Base-by-base conservation (phyloP, 2,113 vertebrate species). In the Bufo gargarizans region DNA sequence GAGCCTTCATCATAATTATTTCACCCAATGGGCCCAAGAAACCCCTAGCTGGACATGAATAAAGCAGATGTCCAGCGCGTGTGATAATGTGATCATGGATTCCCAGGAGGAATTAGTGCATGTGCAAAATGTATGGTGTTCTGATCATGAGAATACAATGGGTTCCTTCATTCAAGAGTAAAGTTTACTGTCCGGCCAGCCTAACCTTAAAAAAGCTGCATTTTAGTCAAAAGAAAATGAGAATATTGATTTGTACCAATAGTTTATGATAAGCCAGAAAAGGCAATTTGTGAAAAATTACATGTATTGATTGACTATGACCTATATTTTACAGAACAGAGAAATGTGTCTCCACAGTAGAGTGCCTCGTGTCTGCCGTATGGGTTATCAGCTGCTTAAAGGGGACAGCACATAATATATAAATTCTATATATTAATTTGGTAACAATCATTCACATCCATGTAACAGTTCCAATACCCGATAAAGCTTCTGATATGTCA, bases 211-310 rank as follows among this genome's bases (percentile, higher is more conserved):
- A 4, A 84, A 50, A 84, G 67, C 67, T 12, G 22, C 10, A 55
- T 43, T 84, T 84, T 72, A 72, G 22, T 72, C 11, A 72, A 84
- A 56, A 20, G 82, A 77, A 74, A 85, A 77, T 85, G 84, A 77
- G n/a, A 85, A 77, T 85, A 85, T 85, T 77, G 84, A 85, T 85
- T 85, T 85, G 55, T 77, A 59, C 17, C 84, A 77, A 61, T 49
- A 77, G 84, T 74, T 58, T 74, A 69, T 67, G 53, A 85, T 85
- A 58, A 85, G 50, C 45, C 43, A 76, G 71, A 58, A 59, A 77
- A 85, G 17, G 84, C 84, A 85, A 85, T 85, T 85, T 85, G 71
- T 77, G 71, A 85, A 77, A 85, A 85, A 85, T 59, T 74, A 85
- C 84, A 85, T 11, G 10, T 74, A 85, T 85, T 85, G 84, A 85